phyloP scores from a whole-genome alignment of 23 tunicate species.

The Ascidia mentula region DNA sequence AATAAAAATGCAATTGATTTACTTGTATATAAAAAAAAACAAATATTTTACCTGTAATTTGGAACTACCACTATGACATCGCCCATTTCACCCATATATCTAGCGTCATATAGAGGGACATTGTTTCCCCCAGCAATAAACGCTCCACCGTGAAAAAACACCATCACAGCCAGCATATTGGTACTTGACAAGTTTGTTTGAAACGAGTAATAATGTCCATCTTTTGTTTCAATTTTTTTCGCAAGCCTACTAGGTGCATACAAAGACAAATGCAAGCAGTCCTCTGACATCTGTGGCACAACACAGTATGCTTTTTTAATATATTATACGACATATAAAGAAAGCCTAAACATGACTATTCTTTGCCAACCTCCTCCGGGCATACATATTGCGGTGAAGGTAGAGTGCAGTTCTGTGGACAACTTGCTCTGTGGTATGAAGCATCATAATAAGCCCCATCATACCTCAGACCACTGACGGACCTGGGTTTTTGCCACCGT shows the following conservation, averaged over 20 bases:
- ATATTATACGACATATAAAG: background rate
- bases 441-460: conserved; percentile 44
- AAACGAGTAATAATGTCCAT: conserved; percentile 29
- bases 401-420: conserved; percentile 64
- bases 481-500: conserved; percentile 44
- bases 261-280: conserved; percentile 58
- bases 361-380: conserved; percentile 35
- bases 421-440: conserved; percentile 45
- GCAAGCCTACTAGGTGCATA: conserved; percentile 53
- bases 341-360: background rate
- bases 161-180: conserved; percentile 52
- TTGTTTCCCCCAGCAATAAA: conserved; percentile 68
- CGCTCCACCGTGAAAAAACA: conserved; percentile 73
- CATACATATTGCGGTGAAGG: conserved; percentile 80
- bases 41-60: conserved; percentile 60
- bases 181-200: conserved; percentile 7
- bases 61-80: conserved; percentile 52
- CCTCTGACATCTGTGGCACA: conserved; percentile 49
- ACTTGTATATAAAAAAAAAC: background rate
- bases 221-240: conserved; percentile 22
- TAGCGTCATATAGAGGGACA: conserved; percentile 52
- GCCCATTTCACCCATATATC: conserved; percentile 58
- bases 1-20: background rate
- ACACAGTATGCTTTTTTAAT: background rate
- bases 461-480: background rate